Base-by-base conservation (phyloP, 1,140 invertebrate species). In the Euura lappo region DNA sequence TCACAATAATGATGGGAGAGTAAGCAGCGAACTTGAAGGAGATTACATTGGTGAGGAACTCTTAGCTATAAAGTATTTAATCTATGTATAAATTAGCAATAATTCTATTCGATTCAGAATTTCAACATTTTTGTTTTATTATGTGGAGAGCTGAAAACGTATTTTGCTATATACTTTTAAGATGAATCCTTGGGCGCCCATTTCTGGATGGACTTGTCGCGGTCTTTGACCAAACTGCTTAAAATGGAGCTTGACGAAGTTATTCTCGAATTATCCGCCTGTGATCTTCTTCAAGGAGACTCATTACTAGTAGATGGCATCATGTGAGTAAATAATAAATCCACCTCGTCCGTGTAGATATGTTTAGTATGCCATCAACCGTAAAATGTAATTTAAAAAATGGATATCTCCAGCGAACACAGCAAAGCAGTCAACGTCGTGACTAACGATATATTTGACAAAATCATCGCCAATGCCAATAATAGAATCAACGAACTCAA, bases 261-360 rank as follows among this genome's bases (percentile, higher is more conserved):
- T 44, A 70, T 70, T 45, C 43, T 70, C 28, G 69, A 70, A 46
- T 70, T 70, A 70, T 70, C 69, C 11, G 69, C 45, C n/a, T 70
- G 69, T 44, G 69, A 70, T 13, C 45, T 70, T 42, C 45, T 70
- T 8, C 69, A 70, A 46, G 69, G 69, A 3, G 69, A 70, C 11
- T 42, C 28, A 10, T 7, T 45, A 3, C n/a, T 70, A 45, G 69
- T 70, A 3, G 45, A 44, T 45, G 13, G 8, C 6, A 44, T 70
- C 11, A 70, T 10, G 69, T 70, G 42, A 70, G 69, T 70, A 70
- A 28, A 28, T 43, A 42, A 44, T 68, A 3, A 1, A 42, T 64
- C 13, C 8, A 64, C 28, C 28, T 64, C 60, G 60, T 64, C 60
- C 8, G 8, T 64, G 13, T 64, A 10, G 13, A 13, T 10, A 10